These are phyloP conservation scores for Gnathonemus echidnorhynchus DNA, from an alignment of 2,113 vertebrate genomes.

Conservation along the genomic window DNA sequence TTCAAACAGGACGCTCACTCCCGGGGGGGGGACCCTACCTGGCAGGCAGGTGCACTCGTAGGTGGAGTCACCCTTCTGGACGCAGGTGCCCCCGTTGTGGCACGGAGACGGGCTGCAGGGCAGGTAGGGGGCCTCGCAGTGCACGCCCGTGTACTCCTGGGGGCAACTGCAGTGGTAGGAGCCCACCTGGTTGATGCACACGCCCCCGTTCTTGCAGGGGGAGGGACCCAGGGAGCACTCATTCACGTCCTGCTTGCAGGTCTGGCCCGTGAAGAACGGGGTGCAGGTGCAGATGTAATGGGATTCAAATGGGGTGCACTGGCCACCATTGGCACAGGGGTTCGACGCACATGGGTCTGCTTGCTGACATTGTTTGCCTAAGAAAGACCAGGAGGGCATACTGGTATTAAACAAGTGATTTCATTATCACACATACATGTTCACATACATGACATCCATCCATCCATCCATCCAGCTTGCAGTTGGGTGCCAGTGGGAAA, in stretches of 20 bases:
- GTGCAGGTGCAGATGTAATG: conserved; percentile 76
- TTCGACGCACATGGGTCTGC: conserved; percentile 89
- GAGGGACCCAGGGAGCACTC: conserved; percentile 63
- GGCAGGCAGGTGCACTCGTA: conserved; percentile 90
- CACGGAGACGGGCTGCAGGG: conserved; percentile 92
- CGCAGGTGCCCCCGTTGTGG: conserved; percentile 88
- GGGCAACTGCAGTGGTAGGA: conserved; percentile 77
- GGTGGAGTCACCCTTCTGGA: conserved; percentile 78
- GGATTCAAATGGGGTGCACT: conserved; percentile 73
- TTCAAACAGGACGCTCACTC: background rate
- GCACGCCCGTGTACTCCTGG: conserved; percentile 64
- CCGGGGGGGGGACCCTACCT: conserved; percentile 57
- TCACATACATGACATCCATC: background rate
- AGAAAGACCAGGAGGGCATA: background rate
- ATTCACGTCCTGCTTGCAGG: conserved; percentile 83
- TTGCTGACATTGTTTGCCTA: conserved; percentile 84
- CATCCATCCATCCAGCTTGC: background rate
- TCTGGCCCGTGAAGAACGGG: conserved; percentile 68
- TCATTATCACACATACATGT: background rate
- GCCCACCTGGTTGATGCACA: conserved; percentile 78
- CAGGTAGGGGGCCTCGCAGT: conserved; percentile 78
- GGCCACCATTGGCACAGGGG: conserved; percentile 85
- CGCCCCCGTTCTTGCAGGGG: conserved; percentile 72
- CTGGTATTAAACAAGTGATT: background rate
- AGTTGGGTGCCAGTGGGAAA: background rate